Percentiles rank a stretch among this genome's conserved stretches.
Evolutionary conservation across 2,797 vertebrate genomes (phyloP).

Genomic region (Coreius guichenoti): DNA sequence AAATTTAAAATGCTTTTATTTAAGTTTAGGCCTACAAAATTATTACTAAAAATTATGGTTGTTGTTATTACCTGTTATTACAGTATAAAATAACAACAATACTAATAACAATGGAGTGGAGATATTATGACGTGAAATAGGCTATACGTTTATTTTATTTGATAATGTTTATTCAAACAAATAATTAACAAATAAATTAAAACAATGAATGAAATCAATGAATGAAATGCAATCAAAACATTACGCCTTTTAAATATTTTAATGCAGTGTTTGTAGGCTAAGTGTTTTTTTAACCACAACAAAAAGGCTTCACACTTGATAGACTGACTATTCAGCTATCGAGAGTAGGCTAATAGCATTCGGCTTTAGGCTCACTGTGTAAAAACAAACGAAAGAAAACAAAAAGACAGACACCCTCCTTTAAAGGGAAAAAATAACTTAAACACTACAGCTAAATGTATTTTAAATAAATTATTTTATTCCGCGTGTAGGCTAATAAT

Average conservation of each 20-base stretch:
- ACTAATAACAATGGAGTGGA: background rate
- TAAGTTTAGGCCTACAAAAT: background rate
- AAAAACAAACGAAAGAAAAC: conserved; percentile 3
- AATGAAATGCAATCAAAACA: background rate
- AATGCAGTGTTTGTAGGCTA: conserved; percentile 3
- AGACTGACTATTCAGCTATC: background rate
- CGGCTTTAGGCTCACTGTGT: background rate
- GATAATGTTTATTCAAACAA: background rate
- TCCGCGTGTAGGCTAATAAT: background rate
- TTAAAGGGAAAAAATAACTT: background rate
- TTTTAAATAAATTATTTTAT: too few species aligned
- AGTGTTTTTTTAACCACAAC: background rate
- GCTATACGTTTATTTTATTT: background rate
- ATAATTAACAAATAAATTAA: background rate
- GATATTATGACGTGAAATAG: background rate
- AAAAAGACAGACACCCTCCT: background rate
- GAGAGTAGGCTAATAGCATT: background rate
- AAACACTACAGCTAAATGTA: background rate
- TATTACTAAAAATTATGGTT: background rate
- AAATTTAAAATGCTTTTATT: background rate
- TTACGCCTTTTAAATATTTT: background rate
- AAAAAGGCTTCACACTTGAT: background rate
- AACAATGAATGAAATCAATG: background rate
- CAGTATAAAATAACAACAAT: background rate
- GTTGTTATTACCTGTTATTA: background rate